Percentiles rank a stretch among this genome's conserved stretches.
These are phyloP conservation scores for Coelopa pilipes DNA, from an alignment of 2,888 invertebrate genomes.

Conservation along the genomic window DNA sequence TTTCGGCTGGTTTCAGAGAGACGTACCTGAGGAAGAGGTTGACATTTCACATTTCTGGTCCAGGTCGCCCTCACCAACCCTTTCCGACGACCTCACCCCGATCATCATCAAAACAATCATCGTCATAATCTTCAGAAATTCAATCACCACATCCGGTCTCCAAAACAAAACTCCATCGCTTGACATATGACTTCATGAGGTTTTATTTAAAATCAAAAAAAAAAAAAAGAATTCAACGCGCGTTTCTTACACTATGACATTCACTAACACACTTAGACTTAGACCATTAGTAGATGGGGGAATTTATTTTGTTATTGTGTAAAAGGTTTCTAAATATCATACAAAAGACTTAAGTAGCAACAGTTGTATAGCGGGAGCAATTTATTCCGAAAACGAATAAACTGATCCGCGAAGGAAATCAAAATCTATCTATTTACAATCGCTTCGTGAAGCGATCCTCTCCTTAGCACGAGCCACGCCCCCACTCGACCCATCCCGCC, in stretches of 20 bases:
- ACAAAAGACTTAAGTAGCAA: neutral
- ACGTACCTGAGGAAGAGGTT: too few species aligned
- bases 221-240: neutral
- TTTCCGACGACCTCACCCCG: too few species aligned
- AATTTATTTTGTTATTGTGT: too few species aligned
- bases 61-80: too few species aligned
- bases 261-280: neutral
- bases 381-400: conserved; percentile 29
- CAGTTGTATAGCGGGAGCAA: neutral
- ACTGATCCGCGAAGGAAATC: too few species aligned
- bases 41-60: too few species aligned
- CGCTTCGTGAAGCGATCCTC: neutral
- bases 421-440: neutral
- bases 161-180: neutral
- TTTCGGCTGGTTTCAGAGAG: too few species aligned
- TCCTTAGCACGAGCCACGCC: too few species aligned
- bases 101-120: too few species aligned
- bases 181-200: neutral
- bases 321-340: conserved; percentile 3
- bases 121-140: too few species aligned
- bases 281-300: neutral
- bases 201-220: neutral
- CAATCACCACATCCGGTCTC: too few species aligned
- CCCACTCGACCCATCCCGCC: neutral
- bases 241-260: neutral